Base-by-base conservation (phyloP, 2,888 invertebrate species). In the Laothoe populi region DNA sequence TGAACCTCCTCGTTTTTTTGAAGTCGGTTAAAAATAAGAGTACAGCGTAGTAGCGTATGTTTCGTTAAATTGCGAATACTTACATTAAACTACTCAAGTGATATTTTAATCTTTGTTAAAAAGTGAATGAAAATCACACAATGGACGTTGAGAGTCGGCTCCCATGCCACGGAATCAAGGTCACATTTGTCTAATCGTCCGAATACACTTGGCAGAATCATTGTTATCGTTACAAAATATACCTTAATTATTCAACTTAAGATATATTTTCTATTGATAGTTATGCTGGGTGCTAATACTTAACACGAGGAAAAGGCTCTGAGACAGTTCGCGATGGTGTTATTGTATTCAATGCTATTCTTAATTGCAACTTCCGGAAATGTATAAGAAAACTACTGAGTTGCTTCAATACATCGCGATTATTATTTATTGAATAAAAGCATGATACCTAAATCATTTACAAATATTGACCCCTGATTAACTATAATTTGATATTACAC, bases 341-440 rank as follows among this genome's bases (percentile, higher is more conserved):
- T 84, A 90, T 91, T 91, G 91, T 90, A 83, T 87, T 83, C 82
- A 82, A 80, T 82, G 82, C 82, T 81, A 74, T 84, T 83, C 82
- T 87, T 89, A 87, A 88, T 88, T 86, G 83, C 76, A 75, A 80
- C 86, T 90, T 91, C 90, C 90, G 90, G 71, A 84, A 79, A 75
- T 70, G 68, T 10, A 53, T 19, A 80, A 70, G 65, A 74, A 74
- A 77, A 67, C 67, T 66, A 68, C 77, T 64, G 83, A 87, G 79
- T 75, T 2, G 31, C 35, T 8, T 8, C 4, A 26, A 26, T 2
- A 2, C 26, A n/a, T n/a, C n/a, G n/a, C n/a, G n/a, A n/a, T n/a
- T n/a, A n/a, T n/a, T n/a, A n/a, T n/a, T n/a, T n/a, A n/a, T n/a
- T n/a, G n/a, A n/a, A n/a, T n/a, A n/a, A n/a, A n/a, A n/a, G n/a